Base-by-base conservation (phyloP, 2,888 invertebrate species). In the Choreutis nemorana region DNA sequence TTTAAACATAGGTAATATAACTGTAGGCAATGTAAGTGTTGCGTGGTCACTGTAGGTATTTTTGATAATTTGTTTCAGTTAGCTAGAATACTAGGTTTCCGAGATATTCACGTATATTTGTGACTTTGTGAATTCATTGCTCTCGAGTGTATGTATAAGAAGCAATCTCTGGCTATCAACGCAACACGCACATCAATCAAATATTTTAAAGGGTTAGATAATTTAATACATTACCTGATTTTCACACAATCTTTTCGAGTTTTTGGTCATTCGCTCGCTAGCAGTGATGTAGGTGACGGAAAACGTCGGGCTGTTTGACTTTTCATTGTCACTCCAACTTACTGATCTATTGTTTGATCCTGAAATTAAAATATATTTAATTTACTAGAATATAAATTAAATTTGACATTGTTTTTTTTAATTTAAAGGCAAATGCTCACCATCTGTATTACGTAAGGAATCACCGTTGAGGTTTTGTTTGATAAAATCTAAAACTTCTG, bases 401-500 rank as follows among this genome's bases (percentile, higher is more conserved):
- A 21, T 12, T 3, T 23, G 4, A n/a, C n/a, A n/a, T n/a, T n/a
- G n/a, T n/a, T n/a, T n/a, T n/a, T n/a, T n/a, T n/a, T n/a, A n/a
- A n/a, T n/a, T n/a, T n/a, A n/a, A n/a, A n/a, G n/a, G 14, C 28
- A 6, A 20, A 11, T 7, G 18, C 33, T 40, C 45, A 67, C 67
- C 48, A 44, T 68, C 68, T 14, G 54, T 30, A 27, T 34, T 50
- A 24, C 48, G 44, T 2, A 42, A 6, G 1, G 42, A 40, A 6
- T 73, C 83, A n/a, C 66, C 60, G 47, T 81, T 83, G 2, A 84
- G 55, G 34, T 85, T 82, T 41, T 84, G 85, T 41, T 86, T 87
- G 29, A 93, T 81, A 40, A 85, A 85, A 21, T 91, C 91, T 1
- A 86, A 67, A 2, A 90, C 66, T 36, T 91, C 90, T 3, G 80